phyloP scores from a whole-genome alignment of 2,888 invertebrate genomes.

The Folsomia manolachei region DNA sequence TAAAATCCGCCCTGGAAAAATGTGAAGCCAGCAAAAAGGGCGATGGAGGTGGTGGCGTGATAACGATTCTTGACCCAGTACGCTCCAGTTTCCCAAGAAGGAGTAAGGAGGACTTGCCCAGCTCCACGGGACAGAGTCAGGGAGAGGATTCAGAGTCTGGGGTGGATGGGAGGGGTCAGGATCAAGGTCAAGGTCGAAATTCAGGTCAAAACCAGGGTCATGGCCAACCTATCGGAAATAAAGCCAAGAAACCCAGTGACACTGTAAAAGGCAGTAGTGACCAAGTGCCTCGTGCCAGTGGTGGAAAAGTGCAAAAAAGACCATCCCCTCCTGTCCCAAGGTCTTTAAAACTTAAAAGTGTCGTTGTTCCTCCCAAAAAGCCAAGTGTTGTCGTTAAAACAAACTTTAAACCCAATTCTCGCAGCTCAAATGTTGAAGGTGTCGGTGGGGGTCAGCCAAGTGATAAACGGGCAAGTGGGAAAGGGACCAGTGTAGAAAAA shows the following conservation, averaged over 20 bases:
- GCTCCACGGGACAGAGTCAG: too few relatives aligned
- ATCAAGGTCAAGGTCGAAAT: background rate
- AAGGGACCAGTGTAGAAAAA: too few relatives aligned
- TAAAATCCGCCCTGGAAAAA: constrained; percentile 39
- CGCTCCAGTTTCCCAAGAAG: background rate
- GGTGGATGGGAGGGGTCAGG: background rate
- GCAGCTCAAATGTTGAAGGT: too few relatives aligned
- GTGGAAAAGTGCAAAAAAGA: too few relatives aligned
- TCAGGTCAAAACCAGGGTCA: background rate
- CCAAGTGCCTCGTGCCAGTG: too few relatives aligned
- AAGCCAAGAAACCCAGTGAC: too few relatives aligned
- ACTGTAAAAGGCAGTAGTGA: too few relatives aligned
- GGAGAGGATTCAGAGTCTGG: background rate
- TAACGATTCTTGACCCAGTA: background rate
- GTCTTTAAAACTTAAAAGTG: background rate
- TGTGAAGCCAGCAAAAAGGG: constrained; percentile 24
- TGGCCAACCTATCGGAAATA: too few relatives aligned
- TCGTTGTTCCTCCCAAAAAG: background rate
- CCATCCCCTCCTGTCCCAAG: too few relatives aligned
- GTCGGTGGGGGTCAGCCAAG: too few relatives aligned
- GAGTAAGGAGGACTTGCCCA: background rate
- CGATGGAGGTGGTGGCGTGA: background rate
- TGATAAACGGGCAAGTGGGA: too few relatives aligned
- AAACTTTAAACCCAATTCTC: too few relatives aligned
- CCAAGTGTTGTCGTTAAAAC: background rate